Percentiles rank a stretch among this genome's conserved stretches.
phyloP scores from a whole-genome alignment of 2,797 vertebrate species.

The Champsocephalus esox region DNA sequence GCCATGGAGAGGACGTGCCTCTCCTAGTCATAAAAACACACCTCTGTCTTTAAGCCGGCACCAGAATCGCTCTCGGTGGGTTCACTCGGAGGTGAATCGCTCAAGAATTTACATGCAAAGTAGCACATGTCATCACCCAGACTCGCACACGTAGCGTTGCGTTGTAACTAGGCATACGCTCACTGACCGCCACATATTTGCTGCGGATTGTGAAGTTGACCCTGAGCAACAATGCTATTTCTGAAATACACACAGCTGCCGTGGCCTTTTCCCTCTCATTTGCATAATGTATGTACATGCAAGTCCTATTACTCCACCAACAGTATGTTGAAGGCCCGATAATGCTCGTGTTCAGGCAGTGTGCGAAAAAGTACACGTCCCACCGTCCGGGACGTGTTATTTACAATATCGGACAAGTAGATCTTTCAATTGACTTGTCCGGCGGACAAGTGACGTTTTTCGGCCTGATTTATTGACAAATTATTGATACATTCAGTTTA shows the following conservation, averaged over 20 bases:
- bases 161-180: slow-evolving; percentile 46
- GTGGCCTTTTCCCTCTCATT: neutral
- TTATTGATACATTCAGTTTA: no score
- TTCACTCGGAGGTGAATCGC: slow-evolving; percentile 83
- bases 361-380: no score
- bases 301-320: slow-evolving; percentile 14
- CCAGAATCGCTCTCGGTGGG: slow-evolving; percentile 73
- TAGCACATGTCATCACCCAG: slow-evolving; percentile 75
- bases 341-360: no score
- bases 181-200: slow-evolving; percentile 60
- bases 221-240: slow-evolving; percentile 39
- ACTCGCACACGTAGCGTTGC: slow-evolving; percentile 44
- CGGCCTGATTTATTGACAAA: no score
- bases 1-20: slow-evolving; percentile 82
- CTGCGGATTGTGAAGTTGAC: slow-evolving; percentile 45
- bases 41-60: slow-evolving; percentile 81
- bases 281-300: slow-evolving; percentile 51
- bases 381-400: no score
- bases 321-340: slow-evolving; percentile 15
- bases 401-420: no score
- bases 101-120: slow-evolving; percentile 83
- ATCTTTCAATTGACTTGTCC: no score
- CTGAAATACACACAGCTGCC: slow-evolving; percentile 34
- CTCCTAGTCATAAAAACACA: slow-evolving; percentile 85
- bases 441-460: no score